Conservation (phyloP, 2,113 vertebrate species). For the Phylloscopus trochiloides region DNA sequence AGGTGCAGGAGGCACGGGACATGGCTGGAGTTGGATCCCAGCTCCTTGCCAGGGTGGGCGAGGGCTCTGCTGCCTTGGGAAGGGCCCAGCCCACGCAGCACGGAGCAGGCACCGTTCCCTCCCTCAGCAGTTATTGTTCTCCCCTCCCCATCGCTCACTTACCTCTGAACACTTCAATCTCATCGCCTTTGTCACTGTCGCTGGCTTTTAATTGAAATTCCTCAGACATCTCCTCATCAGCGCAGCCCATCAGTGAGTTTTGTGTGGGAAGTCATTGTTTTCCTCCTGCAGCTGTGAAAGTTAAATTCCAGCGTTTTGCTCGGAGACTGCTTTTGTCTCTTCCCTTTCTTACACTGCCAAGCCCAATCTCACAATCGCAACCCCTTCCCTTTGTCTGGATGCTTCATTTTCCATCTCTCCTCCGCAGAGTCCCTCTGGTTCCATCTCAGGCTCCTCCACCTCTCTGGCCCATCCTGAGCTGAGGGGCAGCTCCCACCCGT, state of each 20-base stretch:
- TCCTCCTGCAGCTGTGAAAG: slow-evolving; percentile 41
- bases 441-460: not conserved
- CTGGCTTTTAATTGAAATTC: slow-evolving; percentile 60
- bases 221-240: slow-evolving; percentile 39
- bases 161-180: slow-evolving; percentile 40
- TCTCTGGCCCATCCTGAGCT: not conserved
- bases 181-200: slow-evolving; percentile 1
- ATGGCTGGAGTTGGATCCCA: not conserved
- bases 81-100: not conserved
- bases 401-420: not conserved
- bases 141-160: not conserved
- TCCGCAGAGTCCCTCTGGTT: not conserved
- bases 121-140: slow-evolving; percentile 3
- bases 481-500: not conserved
- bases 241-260: slow-evolving; percentile 7
- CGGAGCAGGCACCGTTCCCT: not conserved
- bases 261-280: slow-evolving; percentile 48
- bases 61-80: not conserved
- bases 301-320: slow-evolving; percentile 25
- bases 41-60: not conserved
- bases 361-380: not conserved
- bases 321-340: not conserved
- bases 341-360: not conserved
- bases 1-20: not conserved
- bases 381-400: not conserved